A percentile compares a stretch with the other conserved stretches of the same genome.
phyloP scores from a whole-genome alignment of 2,888 invertebrate genomes.

The Microdon myrmicae region DNA sequence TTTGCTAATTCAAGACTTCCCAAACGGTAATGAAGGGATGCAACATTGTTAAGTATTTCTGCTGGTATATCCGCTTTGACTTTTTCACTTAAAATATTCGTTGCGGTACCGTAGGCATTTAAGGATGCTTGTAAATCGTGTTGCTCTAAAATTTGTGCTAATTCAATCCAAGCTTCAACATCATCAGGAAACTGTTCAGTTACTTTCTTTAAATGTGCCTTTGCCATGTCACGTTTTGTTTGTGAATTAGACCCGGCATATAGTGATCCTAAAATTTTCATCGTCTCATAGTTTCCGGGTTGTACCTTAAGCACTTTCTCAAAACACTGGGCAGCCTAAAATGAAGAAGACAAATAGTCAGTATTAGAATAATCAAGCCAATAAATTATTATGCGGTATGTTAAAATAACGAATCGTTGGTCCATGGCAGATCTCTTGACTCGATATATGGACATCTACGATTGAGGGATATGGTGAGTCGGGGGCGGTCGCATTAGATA shows the following conservation, averaged over 20 bases:
- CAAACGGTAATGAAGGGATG: slow-evolving; percentile 89
- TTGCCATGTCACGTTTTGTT: slow-evolving; percentile 91
- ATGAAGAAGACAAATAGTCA: slow-evolving; percentile 24
- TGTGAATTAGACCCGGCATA: slow-evolving; percentile 92
- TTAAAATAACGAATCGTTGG: too few species aligned
- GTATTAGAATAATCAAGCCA: not conserved
- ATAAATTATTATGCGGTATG: too few species aligned
- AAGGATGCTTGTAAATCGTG: slow-evolving; percentile 90
- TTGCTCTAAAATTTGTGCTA: slow-evolving; percentile 97
- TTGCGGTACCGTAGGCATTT: slow-evolving; percentile 92
- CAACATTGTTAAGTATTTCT: slow-evolving; percentile 97
- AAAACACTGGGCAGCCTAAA: slow-evolving; percentile 95
- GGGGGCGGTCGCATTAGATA: too few species aligned
- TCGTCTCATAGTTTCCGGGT: slow-evolving; percentile 98
- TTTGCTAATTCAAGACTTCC: slow-evolving; percentile 88
- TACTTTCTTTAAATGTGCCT: slow-evolving; percentile 92
- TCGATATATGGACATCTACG: too few species aligned
- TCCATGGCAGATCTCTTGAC: too few species aligned
- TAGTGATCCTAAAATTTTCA: slow-evolving; percentile 98
- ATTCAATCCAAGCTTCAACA: slow-evolving; percentile 98
- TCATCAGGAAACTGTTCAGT: slow-evolving; percentile 98
- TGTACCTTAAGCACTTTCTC: slow-evolving; percentile 98
- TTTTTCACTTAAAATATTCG: slow-evolving; percentile 89
- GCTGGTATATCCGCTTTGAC: slow-evolving; percentile 95
- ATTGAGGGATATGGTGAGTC: too few species aligned